Percentiles rank a stretch among this genome's conserved stretches.
phyloP scores from a whole-genome alignment of 2,797 vertebrate genomes.

The Alca torda region DNA sequence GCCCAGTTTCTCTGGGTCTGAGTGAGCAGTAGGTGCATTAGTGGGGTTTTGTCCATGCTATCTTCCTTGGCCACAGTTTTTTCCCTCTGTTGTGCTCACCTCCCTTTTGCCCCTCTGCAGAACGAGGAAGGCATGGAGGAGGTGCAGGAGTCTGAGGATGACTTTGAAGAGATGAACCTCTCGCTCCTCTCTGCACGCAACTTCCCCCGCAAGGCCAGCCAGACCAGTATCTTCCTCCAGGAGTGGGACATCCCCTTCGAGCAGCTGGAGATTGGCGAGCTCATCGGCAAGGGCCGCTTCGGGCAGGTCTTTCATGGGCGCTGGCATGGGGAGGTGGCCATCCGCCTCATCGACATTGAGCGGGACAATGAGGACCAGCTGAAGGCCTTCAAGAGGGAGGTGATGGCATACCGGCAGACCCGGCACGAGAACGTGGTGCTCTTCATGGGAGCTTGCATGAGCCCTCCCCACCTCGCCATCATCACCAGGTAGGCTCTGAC shows the following conservation, averaged over 20 bases:
- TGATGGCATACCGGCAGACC: slow-evolving; percentile 97
- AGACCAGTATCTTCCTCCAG: slow-evolving; percentile 99
- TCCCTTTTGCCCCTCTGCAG: slow-evolving; percentile 62
- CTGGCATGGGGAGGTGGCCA: slow-evolving; percentile 97
- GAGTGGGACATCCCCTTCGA: slow-evolving; percentile 99
- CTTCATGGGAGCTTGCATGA: slow-evolving; percentile 99
- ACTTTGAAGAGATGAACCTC: slow-evolving; percentile 99
- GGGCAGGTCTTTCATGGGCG: slow-evolving; percentile 96
- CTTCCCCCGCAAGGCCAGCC: slow-evolving; percentile 97
- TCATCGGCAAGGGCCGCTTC: slow-evolving; percentile 96
- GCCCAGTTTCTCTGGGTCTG: background rate
- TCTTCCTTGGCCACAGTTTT: fast-evolving
- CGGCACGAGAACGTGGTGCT: slow-evolving; percentile 98
- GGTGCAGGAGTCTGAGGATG: slow-evolving; percentile 89
- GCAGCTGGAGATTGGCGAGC: slow-evolving; percentile 95
- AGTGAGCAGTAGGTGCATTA: background rate
- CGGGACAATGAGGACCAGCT: slow-evolving; percentile 97
- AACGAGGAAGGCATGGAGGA: slow-evolving; percentile 91
- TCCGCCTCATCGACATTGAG: slow-evolving; percentile 97
- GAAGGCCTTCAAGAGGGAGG: slow-evolving; percentile 97
- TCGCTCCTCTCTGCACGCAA: slow-evolving; percentile 93
- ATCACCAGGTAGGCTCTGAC: slow-evolving; percentile 88
- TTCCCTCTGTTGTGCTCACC: fast-evolving
- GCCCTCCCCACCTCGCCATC: slow-evolving; percentile 96
- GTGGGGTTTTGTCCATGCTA: fast-evolving